Evolutionary conservation across 2,113 vertebrate genomes (phyloP).

Genomic region (Vireo altiloquus): DNA sequence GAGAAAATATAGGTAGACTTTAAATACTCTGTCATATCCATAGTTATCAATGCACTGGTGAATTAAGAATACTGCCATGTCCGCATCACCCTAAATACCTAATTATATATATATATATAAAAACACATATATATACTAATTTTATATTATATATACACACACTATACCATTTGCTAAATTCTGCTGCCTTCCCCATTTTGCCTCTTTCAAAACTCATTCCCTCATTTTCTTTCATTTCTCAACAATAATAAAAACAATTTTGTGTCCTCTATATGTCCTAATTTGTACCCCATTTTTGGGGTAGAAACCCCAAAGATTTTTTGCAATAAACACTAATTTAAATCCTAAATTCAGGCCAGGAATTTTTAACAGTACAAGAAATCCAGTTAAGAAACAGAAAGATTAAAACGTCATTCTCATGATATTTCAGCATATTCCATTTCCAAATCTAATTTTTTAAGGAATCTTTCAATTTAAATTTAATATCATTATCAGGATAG

Average conservation of each 20-base stretch:
- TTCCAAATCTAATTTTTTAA: not conserved
- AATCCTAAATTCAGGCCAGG: not conserved
- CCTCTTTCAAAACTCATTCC: not conserved
- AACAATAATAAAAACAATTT: not conserved
- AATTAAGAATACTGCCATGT: no score
- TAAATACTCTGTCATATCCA: not conserved
- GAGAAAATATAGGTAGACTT: not conserved
- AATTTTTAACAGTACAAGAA: not conserved
- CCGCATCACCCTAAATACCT: no score
- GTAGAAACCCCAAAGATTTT: not conserved
- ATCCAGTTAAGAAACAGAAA: not conserved
- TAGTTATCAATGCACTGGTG: no score
- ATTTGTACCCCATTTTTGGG: not conserved
- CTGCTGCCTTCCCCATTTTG: not conserved
- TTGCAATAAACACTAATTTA: not conserved
- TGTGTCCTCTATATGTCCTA: fast-evolving
- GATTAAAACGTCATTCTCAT: not conserved
- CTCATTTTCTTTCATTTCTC: not conserved
- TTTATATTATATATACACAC: not conserved
- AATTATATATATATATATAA: not conserved
- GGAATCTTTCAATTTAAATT: not conserved
- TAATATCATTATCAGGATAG: not conserved
- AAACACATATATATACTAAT: not conserved
- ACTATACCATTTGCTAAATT: not conserved
- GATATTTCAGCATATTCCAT: not conserved